Conservation (phyloP, 2,797 vertebrate species). For the Hypotaenidia philippensis region DNA sequence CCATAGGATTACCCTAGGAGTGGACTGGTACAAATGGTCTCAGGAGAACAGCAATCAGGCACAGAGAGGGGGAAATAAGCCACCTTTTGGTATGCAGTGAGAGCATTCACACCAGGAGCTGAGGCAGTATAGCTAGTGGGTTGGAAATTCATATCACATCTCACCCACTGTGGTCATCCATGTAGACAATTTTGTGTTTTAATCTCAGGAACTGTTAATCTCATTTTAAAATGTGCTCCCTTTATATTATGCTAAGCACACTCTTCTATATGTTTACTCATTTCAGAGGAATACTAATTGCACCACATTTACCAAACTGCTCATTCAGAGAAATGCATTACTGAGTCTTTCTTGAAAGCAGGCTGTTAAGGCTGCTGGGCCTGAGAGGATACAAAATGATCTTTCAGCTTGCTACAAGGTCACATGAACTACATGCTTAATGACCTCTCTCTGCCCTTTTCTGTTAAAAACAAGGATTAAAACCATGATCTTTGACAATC, state of each 20-base stretch:
- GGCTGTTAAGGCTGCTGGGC: constrained; percentile 49
- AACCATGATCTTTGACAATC: neutral
- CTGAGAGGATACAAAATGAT: neutral
- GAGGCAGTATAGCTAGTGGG: neutral
- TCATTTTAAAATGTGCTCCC: neutral
- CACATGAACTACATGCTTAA: neutral
- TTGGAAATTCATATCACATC: neutral
- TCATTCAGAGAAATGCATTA: neutral
- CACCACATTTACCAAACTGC: neutral
- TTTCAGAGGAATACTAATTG: constrained; percentile 13
- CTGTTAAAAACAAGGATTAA: constrained; percentile 21
- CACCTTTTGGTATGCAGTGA: neutral
- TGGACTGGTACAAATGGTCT: neutral
- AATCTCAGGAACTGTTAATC: neutral
- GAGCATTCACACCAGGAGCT: neutral
- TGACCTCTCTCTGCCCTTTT: constrained; percentile 9
- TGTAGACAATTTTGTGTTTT: neutral
- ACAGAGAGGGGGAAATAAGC: neutral
- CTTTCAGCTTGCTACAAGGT: constrained; percentile 20
- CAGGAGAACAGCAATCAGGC: neutral
- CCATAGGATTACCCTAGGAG: neutral
- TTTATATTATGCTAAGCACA: neutral
- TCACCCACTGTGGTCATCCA: neutral
- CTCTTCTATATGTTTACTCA: neutral
- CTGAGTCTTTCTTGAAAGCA: constrained; percentile 38